Evolutionary conservation across 2,888 invertebrate species (phyloP).

Genomic region (Chrysotoxum bicinctum): DNA sequence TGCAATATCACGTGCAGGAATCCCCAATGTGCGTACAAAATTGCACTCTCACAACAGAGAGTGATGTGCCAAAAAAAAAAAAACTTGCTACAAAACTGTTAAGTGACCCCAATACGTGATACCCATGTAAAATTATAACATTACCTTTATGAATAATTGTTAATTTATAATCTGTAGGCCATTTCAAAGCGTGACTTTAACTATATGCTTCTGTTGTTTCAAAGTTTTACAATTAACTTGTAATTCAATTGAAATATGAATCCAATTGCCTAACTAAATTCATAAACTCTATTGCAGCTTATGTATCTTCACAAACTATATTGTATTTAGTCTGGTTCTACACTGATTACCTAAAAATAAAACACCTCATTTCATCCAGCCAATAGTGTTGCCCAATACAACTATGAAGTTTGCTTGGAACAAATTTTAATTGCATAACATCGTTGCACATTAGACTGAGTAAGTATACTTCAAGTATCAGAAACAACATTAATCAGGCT

Average conservation of each 20-base stretch:
- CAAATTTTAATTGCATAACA: not conserved
- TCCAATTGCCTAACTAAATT: slow-evolving; percentile 53
- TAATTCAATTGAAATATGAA: slow-evolving; percentile 35
- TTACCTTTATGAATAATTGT: slow-evolving; percentile 52
- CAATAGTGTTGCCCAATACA: not conserved
- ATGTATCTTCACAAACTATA: not conserved
- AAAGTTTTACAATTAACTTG: slow-evolving; percentile 36
- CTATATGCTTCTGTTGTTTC: slow-evolving; percentile 10
- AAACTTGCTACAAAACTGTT: slow-evolving; percentile 61
- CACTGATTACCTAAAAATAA: not conserved
- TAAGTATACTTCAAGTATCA: not conserved
- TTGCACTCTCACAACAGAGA: slow-evolving; percentile 27
- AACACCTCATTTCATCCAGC: not conserved
- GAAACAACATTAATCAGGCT: not conserved
- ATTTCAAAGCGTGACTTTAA: slow-evolving; percentile 55
- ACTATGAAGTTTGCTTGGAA: not conserved
- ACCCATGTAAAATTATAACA: slow-evolving; percentile 44
- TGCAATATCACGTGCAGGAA: slow-evolving; percentile 60
- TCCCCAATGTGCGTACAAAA: slow-evolving; percentile 18
- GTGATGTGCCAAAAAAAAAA: slow-evolving; percentile 51
- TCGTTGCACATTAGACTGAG: not conserved
- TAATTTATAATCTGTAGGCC: slow-evolving; percentile 61
- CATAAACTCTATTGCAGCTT: slow-evolving; percentile 2
- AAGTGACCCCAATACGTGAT: slow-evolving; percentile 68
- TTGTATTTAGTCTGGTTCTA: slow-evolving; percentile 9